These are phyloP conservation scores for Epizoanthus illoricatus DNA, from an alignment of 92 coral and sea anemone genomes.

Conservation along the genomic window DNA sequence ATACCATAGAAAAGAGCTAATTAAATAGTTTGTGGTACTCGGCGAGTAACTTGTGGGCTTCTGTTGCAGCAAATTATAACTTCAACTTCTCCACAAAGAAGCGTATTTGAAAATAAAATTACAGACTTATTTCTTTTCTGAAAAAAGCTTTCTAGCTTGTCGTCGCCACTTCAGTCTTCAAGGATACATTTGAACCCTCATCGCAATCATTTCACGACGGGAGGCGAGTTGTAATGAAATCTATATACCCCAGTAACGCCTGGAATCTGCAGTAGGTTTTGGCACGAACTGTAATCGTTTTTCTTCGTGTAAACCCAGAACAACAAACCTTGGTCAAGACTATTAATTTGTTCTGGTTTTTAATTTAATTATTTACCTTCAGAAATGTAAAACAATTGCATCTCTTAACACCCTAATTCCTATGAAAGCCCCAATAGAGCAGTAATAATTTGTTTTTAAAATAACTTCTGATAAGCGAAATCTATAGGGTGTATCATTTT, in stretches of 20 bases:
- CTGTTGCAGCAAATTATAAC: background rate
- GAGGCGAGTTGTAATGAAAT: background rate
- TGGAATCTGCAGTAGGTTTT: constrained; percentile 6
- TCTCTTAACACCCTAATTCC: constrained; percentile 38
- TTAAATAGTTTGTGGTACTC: background rate
- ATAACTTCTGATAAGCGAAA: background rate
- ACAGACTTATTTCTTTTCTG: background rate
- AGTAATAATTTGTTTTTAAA: constrained; percentile 5
- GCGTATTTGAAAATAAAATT: background rate
- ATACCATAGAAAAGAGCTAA: constrained; percentile 19
- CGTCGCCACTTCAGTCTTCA: background rate
- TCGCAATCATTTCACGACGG: constrained; percentile 5
- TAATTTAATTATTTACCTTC: constrained; percentile 6
- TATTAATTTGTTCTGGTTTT: constrained; percentile 10
- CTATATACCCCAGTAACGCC: background rate
- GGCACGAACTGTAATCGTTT: constrained; percentile 16
- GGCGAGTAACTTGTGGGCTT: background rate
- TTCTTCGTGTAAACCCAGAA: constrained; percentile 2
- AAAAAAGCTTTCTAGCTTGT: background rate
- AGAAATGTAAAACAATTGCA: constrained; percentile 2
- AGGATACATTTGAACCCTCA: background rate
- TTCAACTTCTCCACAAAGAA: background rate
- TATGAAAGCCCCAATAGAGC: background rate
- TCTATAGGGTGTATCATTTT: constrained; percentile 1
- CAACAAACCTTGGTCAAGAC: constrained; percentile 8